Evolutionary conservation across 2,888 invertebrate species (phyloP), one percentile per base, ranked within the genome.

Genomic region (Noctua janthina): DNA sequence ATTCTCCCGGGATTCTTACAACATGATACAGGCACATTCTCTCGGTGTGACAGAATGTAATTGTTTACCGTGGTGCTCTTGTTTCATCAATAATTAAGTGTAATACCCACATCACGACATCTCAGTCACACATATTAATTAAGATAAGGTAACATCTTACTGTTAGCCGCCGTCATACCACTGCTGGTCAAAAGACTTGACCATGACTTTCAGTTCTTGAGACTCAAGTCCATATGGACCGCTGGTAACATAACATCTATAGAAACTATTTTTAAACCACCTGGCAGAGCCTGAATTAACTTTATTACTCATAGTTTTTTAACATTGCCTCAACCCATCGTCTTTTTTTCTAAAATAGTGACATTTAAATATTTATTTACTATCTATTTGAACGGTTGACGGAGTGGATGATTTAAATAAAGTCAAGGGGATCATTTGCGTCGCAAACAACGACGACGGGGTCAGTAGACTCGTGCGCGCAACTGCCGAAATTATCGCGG

Each of bases 401-500:
- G 83, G 91, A 92, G 92, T 93, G 89, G 91, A 88, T 90, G 92
- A 95, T 96, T 96, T 96, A 95, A 96, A 96, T 96, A 96, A 96
- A 96, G 95, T 95, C 95, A 96, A 96, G 96, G 95, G 94, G 95
- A 96, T 95, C 93, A 95, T 95, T 96, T 94, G 95, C 94, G 96
- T 95, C 95, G 96, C 95, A 94, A 96, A 95, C 95, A 95, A 92
- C 94, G 91, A 87, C 83, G 89, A 91, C 94, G 96, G 96, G 96
- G 96, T 96, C 96, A 96, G 96, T 96, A 96, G 93, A 96, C 96
- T 95, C 94, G 87, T 90, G 91, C 93, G 93, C 93, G 93, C 94
- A 94, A 95, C 94, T 93, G 96, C 96, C 96, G 96, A 96, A 96
- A 95, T 96, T 95, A 96, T 96, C 96, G 95, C 96, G 92, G 91